phyloP scores from a whole-genome alignment of 2,113 vertebrate genomes.

The Saguinus imperator region DNA sequence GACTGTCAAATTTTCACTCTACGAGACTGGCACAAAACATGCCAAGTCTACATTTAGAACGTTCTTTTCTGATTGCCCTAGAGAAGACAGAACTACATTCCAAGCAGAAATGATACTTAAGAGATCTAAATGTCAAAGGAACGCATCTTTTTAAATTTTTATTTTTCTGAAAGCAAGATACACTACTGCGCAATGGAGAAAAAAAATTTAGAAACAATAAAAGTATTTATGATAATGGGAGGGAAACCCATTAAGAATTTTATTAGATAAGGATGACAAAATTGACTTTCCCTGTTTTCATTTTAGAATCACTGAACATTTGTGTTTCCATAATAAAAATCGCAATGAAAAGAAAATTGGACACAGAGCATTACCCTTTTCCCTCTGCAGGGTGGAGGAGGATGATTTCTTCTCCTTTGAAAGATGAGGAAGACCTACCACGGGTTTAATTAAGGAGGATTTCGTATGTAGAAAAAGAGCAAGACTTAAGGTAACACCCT shows the following conservation, averaged over 20 bases:
- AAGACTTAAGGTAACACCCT: not conserved
- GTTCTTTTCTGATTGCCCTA: not conserved
- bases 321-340: conserved; percentile 74
- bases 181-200: not conserved
- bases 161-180: conserved; percentile 44
- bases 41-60: not conserved
- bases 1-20: not conserved
- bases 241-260: conserved; percentile 72
- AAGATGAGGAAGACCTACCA: not conserved
- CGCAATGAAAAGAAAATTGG: conserved; percentile 71
- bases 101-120: not conserved
- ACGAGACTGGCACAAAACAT: not conserved
- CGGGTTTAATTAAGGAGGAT: conserved; percentile 56
- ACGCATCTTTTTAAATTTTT: not conserved
- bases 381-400: conserved; percentile 43
- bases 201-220: conserved; percentile 49
- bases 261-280: conserved; percentile 75
- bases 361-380: conserved; percentile 69
- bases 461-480: not conserved
- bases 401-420: not conserved
- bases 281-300: conserved; percentile 72
- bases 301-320: conserved; percentile 71
- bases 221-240: conserved; percentile 71
- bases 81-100: not conserved
- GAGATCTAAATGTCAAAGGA: not conserved